A percentile compares a stretch with the other conserved stretches of the same genome.
These are phyloP conservation scores for Heliocidaris erythrogramma DNA, from an alignment of 35 echinoderm and acorn worm genomes.

Conservation along the genomic window DNA sequence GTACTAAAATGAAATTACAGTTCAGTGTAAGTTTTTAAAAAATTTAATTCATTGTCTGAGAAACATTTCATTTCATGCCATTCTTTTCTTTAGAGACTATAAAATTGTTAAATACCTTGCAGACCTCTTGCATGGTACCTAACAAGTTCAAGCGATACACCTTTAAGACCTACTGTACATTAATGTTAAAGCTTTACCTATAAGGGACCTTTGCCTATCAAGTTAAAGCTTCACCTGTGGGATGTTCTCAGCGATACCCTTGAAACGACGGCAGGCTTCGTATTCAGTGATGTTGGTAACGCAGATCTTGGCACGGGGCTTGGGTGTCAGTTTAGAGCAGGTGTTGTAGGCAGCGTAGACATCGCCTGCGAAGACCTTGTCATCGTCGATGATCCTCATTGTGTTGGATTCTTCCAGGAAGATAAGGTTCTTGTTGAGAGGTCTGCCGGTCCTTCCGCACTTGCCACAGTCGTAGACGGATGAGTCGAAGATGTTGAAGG, in stretches of 20 bases:
- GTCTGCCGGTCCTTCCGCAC: not conserved
- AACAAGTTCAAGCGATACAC: too few relatives aligned
- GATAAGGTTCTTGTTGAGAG: constrained; percentile 62
- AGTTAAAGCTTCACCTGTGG: constrained; percentile 41
- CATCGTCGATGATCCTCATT: constrained; percentile 50
- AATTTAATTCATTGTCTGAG: too few relatives aligned
- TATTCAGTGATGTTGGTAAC: constrained; percentile 51
- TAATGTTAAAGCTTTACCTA: constrained; percentile 34
- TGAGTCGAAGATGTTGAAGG: constrained; percentile 77
- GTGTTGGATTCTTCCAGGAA: constrained; percentile 77
- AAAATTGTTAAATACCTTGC: too few relatives aligned
- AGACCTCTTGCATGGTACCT: too few relatives aligned
- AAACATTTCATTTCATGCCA: too few relatives aligned
- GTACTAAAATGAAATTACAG: too few relatives aligned
- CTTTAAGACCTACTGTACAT: not conserved
- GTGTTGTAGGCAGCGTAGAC: constrained; percentile 62
- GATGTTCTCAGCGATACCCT: constrained; percentile 61
- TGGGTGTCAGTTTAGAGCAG: constrained; percentile 54
- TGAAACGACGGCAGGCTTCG: constrained; percentile 67
- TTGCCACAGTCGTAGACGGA: constrained; percentile 61
- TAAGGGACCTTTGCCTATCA: not conserved
- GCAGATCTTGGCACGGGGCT: constrained; percentile 85
- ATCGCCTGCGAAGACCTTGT: constrained; percentile 54
- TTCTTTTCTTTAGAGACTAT: too few relatives aligned
- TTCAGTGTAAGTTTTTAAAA: too few relatives aligned